Conservation (phyloP, 2,797 vertebrate genomes). For the Sebastiscus tertius region DNA sequence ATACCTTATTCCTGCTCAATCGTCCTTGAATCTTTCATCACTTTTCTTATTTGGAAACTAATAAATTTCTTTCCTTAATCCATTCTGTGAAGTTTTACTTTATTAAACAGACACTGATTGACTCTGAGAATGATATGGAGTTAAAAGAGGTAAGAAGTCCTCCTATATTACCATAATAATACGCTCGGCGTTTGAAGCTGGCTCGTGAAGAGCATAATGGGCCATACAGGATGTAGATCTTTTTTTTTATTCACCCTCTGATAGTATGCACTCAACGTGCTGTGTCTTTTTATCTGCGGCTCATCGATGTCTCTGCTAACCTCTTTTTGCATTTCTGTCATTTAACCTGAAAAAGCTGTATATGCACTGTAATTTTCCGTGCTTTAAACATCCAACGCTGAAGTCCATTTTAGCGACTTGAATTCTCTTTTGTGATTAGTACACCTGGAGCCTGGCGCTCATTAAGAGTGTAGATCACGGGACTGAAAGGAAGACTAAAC, state of each 20-base stretch:
- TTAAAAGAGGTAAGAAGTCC: conserved; percentile 98
- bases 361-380: conserved; percentile 90
- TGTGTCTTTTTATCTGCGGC: conserved; percentile 88
- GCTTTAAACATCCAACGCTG: conserved; percentile 91
- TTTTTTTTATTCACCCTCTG: conserved; percentile 85
- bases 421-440: conserved; percentile 98
- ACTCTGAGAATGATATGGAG: conserved; percentile 97
- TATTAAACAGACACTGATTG: conserved; percentile 98
- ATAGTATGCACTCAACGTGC: conserved; percentile 83
- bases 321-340: conserved; percentile 80
- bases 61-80: conserved; percentile 92
- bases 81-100: conserved; percentile 93
- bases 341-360: conserved; percentile 91
- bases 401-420: conserved; percentile 92
- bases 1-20: conserved; percentile 88
- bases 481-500: conserved; percentile 99
- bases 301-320: conserved; percentile 91
- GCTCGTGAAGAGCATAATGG: conserved; percentile 88
- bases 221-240: conserved; percentile 84
- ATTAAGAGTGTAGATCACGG: conserved; percentile 95
- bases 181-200: conserved; percentile 87
- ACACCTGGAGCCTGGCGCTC: conserved; percentile 96
- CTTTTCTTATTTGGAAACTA: conserved; percentile 89
- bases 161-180: conserved; percentile 88
- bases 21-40: conserved; percentile 92